Base-by-base conservation (phyloP, 2,888 invertebrate genomes). In the Biston betularia region DNA sequence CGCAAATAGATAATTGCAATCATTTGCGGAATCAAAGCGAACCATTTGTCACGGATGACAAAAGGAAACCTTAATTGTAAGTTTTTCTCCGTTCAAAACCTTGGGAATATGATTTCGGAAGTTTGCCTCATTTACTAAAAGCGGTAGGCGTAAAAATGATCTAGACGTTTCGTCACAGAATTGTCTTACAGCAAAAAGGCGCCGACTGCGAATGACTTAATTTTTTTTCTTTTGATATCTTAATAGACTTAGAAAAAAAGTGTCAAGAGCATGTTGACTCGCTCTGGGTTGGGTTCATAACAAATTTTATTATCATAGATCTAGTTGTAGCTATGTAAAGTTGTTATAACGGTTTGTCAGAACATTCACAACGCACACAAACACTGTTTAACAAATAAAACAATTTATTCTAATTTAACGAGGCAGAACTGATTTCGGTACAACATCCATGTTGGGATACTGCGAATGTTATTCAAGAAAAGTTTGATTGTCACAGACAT, bases 11-110 rank as follows among this genome's bases (percentile, higher is more conserved):
- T 50, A 52, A 34, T 52, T 60, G 60, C 60, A 33, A 52, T 63
- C 35, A 66, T 45, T 58, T 24, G 35, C 53, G 3, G 42, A 46
- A 49, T 61, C 54, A 59, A 59, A 49, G 44, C 52, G 44, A 33
- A 56, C 45, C 14, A 67, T 70, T 63, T 48, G 71, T 68, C 64
- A 73, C 73, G 61, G 68, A 55, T 63, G 49, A 53, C 59, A 66
- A 59, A 63, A 42, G 34, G 60, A 68, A 71, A 64, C 54, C 61
- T 69, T 71, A 73, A 73, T 73, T 68, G 63, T 63, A 24, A 54
- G 54, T 58, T 63, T 61, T 63, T 64, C 38, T 56, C 61, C 52
- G 56, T 42, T 34, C 33, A 48, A 57, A 67, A 64, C 68, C 68
- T 53, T 58, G 69, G 42, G 50, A 64, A 60, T 63, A 68, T 70